Conservation (phyloP, 2,888 invertebrate genomes). For the Isotomurus palustris region DNA sequence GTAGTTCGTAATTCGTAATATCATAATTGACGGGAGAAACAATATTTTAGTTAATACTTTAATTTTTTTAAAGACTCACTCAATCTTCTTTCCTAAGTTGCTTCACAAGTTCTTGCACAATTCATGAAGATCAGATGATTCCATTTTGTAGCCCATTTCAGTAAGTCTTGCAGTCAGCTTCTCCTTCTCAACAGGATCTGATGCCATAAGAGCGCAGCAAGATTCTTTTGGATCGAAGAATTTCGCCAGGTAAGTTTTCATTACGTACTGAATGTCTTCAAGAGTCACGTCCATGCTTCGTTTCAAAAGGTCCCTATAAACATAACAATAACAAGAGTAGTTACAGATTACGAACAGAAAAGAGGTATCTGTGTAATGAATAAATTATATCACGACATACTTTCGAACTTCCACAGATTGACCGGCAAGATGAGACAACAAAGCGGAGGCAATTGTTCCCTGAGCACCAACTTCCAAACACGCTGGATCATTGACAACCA, state of each 20-base stretch:
- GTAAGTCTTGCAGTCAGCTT: background rate
- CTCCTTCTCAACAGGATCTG: conserved; percentile 1
- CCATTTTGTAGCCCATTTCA: conserved; percentile 14
- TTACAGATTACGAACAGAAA: background rate
- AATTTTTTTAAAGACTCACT: too few relatives aligned
- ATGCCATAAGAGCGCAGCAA: conserved; percentile 37
- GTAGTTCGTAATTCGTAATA: too few relatives aligned
- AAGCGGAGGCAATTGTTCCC: conserved; percentile 35
- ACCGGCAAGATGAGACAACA: conserved; percentile 40
- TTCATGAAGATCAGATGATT: background rate
- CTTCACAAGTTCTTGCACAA: conserved; percentile 6
- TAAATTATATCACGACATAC: conserved; percentile 19
- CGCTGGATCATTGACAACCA: conserved; percentile 45
- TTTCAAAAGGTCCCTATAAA: conserved; percentile 34
- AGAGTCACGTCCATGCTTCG: conserved; percentile 42
- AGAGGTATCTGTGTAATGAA: too few relatives aligned
- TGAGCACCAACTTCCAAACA: conserved; percentile 43
- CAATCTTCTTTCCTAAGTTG: too few relatives aligned
- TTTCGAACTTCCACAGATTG: conserved; percentile 31
- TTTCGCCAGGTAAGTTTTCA: conserved; percentile 36
- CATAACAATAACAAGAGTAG: background rate
- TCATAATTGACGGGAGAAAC: too few relatives aligned
- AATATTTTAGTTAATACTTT: too few relatives aligned
- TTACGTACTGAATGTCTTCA: conserved; percentile 40
- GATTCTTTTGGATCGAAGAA: conserved; percentile 40